A percentile compares a stretch with the other conserved stretches of the same genome.
phyloP scores from a whole-genome alignment of 2,888 invertebrate species.

The Odontocerum albicorne region DNA sequence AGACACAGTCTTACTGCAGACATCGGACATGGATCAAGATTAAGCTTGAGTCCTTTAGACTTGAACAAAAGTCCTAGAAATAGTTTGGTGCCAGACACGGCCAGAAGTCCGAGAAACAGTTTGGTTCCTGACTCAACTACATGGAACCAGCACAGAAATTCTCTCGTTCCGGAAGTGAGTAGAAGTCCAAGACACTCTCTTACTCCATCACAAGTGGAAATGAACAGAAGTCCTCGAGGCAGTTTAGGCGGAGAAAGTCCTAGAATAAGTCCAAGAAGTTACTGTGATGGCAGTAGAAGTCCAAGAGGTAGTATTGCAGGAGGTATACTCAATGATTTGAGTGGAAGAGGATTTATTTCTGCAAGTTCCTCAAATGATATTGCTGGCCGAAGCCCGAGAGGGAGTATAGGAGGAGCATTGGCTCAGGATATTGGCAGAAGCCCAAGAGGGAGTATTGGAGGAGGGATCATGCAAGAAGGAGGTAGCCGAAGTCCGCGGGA shows the following conservation, averaged over 20 bases:
- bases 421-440: constrained; percentile 50
- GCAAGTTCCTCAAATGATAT: constrained; percentile 48
- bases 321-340: constrained; percentile 46
- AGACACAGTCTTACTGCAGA: constrained; percentile 65
- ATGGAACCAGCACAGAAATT: constrained; percentile 63
- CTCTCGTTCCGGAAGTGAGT: constrained; percentile 63
- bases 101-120: constrained; percentile 63
- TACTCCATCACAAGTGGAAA: constrained; percentile 45
- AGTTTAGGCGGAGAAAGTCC: constrained; percentile 59
- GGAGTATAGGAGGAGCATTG: constrained; percentile 58
- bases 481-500: constrained; percentile 63
- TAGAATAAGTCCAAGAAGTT: constrained; percentile 62
- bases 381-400: constrained; percentile 57
- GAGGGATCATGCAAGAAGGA: constrained; percentile 51
- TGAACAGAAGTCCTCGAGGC: constrained; percentile 59
- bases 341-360: constrained; percentile 34
- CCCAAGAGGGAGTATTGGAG: constrained; percentile 63
- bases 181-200: constrained; percentile 64
- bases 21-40: constrained; percentile 55
- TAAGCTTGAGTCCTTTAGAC: constrained; percentile 61
- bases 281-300: constrained; percentile 53
- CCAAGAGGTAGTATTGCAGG: constrained; percentile 64
- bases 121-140: constrained; percentile 59
- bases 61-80: constrained; percentile 56
- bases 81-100: constrained; percentile 54